phyloP scores from a whole-genome alignment of 2,797 vertebrate species.

The Arctocebus calabarensis region DNA sequence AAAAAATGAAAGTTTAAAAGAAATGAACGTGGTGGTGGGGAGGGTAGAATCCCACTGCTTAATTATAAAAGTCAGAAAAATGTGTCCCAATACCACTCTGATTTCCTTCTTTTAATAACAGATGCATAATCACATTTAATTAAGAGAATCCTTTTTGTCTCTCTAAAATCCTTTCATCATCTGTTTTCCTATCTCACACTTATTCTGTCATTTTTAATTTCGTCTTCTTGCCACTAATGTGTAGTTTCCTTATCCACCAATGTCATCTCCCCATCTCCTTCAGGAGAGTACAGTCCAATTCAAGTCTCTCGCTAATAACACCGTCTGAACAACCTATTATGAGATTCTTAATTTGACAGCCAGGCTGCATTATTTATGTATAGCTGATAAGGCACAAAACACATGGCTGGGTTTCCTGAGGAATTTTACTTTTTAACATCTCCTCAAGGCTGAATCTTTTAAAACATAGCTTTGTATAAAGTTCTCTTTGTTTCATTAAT shows the following conservation, averaged over 20 bases:
- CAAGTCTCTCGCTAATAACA: constrained; percentile 68
- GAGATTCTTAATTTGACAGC: constrained; percentile 77
- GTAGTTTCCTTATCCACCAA: constrained; percentile 74
- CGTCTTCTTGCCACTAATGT: constrained; percentile 70
- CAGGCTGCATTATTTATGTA: constrained; percentile 76
- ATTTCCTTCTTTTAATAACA: constrained; percentile 59
- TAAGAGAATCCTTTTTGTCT: constrained; percentile 57
- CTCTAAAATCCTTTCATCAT: constrained; percentile 58
- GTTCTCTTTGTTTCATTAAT: constrained; percentile 33
- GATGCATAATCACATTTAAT: constrained; percentile 78
- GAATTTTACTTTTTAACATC: constrained; percentile 64
- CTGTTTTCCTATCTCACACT: constrained; percentile 51
- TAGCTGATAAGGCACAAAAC: constrained; percentile 71
- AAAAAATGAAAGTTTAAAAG: constrained; percentile 52
- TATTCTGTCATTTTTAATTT: constrained; percentile 74
- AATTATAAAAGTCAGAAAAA: constrained; percentile 69
- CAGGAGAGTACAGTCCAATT: constrained; percentile 61
- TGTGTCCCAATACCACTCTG: constrained; percentile 14
- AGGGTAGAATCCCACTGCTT: constrained; percentile 22
- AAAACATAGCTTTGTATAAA: background rate
- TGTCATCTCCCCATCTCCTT: constrained; percentile 72
- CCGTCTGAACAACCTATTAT: constrained; percentile 77
- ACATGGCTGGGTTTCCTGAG: constrained; percentile 73
- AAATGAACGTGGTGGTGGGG: background rate
- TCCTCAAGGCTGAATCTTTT: constrained; percentile 37